Conservation (phyloP, 53 echinoderm and acorn worm genomes). For the Mesocentrotus franciscanus region DNA sequence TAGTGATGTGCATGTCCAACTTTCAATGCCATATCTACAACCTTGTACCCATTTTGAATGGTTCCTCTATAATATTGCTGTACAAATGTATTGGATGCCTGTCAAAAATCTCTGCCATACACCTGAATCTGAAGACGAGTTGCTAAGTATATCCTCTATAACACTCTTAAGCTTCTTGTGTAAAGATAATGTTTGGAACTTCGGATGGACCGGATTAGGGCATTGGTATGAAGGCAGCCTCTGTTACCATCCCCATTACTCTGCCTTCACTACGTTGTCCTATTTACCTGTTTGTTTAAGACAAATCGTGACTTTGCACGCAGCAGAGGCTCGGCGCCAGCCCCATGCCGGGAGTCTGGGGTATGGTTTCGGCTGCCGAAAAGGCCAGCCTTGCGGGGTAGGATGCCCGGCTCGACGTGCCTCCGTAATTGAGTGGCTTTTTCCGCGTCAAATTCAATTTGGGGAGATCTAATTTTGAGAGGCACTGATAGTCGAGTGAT, state of each 20-base stretch:
- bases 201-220: not conserved
- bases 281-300: slow-evolving; percentile 99
- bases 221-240: not conserved
- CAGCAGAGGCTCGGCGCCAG: slow-evolving; percentile 93
- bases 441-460: slow-evolving; percentile 86
- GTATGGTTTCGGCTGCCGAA: slow-evolving; percentile 79
- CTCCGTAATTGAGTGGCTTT: slow-evolving; percentile 81
- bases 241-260: not conserved
- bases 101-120: too few relatives aligned
- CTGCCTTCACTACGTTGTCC: slow-evolving; percentile 40
- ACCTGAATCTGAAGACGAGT: too few relatives aligned
- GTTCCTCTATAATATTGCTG: not conserved
- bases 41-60: not conserved
- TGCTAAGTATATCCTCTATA: too few relatives aligned
- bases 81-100: too few relatives aligned
- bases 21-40: not conserved
- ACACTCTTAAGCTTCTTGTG: not conserved
- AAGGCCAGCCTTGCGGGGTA: slow-evolving; percentile 72
- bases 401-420: slow-evolving; percentile 70
- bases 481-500: slow-evolving; percentile 85
- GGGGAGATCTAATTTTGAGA: slow-evolving; percentile 90
- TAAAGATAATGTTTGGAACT: not conserved
- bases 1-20: not conserved
- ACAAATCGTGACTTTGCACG: slow-evolving; percentile 71
- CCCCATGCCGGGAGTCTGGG: slow-evolving; percentile 88